Percentiles rank a stretch among this genome's conserved stretches.
These are phyloP conservation scores for Anarhynchus alexandrinus DNA, from an alignment of 2,113 vertebrate genomes.

Conservation along the genomic window DNA sequence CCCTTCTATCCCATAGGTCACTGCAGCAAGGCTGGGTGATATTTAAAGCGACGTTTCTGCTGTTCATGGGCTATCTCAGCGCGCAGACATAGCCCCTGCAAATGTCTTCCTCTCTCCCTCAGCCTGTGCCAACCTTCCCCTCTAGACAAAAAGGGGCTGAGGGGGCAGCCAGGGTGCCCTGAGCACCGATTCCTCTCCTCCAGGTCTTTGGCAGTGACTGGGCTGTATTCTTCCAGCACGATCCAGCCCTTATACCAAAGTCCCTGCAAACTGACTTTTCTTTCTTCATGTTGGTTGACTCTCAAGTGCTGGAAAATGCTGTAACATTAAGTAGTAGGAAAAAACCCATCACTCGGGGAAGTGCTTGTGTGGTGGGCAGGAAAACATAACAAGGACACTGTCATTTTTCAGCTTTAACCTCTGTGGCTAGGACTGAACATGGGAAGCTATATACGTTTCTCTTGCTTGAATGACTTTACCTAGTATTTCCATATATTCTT, in stretches of 20 bases:
- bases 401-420: background rate
- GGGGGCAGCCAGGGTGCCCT: background rate
- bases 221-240: background rate
- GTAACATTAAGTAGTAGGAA: background rate
- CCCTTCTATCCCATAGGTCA: fast-evolving
- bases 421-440: background rate
- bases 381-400: background rate
- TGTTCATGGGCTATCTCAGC: background rate
- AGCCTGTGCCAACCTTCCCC: background rate
- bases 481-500: background rate
- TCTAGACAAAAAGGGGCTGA: background rate
- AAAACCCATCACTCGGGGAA: background rate
- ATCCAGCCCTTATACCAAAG: background rate
- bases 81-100: background rate
- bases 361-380: background rate
- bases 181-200: background rate
- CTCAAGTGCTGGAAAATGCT: background rate
- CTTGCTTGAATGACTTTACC: background rate
- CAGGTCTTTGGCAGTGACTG: no score
- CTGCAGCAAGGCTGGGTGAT: background rate
- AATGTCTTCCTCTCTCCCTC: background rate
- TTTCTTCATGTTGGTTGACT: background rate
- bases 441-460: background rate
- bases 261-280: background rate
- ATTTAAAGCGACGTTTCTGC: background rate